Percentiles rank a stretch among this genome's conserved stretches.
Conservation (phyloP, 1,140 invertebrate genomes). For the Akabosia matsudoensis region DNA sequence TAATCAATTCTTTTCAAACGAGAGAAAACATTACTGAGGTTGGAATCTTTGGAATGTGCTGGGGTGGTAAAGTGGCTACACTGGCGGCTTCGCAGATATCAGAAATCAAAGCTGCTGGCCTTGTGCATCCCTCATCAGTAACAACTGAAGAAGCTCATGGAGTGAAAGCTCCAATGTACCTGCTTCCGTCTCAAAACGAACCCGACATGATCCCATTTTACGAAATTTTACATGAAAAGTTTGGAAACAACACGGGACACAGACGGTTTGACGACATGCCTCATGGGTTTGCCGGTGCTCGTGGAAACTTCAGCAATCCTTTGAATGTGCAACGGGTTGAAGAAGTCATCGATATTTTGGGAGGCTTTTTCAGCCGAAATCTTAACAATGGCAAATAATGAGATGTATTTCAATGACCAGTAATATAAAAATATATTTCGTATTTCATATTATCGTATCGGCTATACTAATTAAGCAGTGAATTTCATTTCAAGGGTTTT, state of each 20-base stretch:
- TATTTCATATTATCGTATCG: too few relatives aligned
- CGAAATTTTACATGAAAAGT: slow-evolving; percentile 6
- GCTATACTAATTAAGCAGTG: too few relatives aligned
- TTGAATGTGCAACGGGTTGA: slow-evolving; percentile 32
- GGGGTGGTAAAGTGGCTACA: slow-evolving; percentile 42
- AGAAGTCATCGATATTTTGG: slow-evolving; percentile 32
- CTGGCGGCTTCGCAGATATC: slow-evolving; percentile 26
- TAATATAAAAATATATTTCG: too few relatives aligned
- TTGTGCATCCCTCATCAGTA: slow-evolving; percentile 39
- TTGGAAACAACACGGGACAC: slow-evolving; percentile 29
- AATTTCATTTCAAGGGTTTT: too few relatives aligned
- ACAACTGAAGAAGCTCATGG: slow-evolving; percentile 27
- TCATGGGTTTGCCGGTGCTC: slow-evolving; percentile 40
- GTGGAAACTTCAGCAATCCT: slow-evolving; percentile 35
- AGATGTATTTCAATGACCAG: too few relatives aligned
- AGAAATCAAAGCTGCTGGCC: slow-evolving; percentile 37
- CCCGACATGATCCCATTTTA: slow-evolving; percentile 39
- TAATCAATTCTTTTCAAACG: slow-evolving; percentile 29
- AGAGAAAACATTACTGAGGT: slow-evolving; percentile 21
- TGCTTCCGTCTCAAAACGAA: slow-evolving; percentile 35
- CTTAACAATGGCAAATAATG: background rate
- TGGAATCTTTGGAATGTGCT: slow-evolving; percentile 45
- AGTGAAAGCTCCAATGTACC: slow-evolving; percentile 33
- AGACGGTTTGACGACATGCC: slow-evolving; percentile 37
- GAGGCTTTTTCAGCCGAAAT: slow-evolving; percentile 22